Evolutionary conservation across 2,113 vertebrate genomes (phyloP).

Genomic region (Tympanuchus pallidicinctus): DNA sequence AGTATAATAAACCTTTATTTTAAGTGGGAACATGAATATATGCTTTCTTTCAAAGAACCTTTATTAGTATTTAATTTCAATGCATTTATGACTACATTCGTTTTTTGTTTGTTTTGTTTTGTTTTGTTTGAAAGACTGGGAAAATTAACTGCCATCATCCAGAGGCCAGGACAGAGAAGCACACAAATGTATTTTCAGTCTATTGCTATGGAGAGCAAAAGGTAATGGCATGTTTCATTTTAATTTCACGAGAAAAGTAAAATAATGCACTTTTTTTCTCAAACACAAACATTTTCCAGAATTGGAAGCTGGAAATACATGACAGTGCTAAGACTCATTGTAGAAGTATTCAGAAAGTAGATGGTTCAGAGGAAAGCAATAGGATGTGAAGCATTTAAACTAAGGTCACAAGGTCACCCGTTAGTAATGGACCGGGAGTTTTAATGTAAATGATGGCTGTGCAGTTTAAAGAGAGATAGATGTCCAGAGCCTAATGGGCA

Average conservation of each 20-base stretch:
- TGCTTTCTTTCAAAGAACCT: conserved; percentile 42
- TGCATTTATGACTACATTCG: conserved; percentile 52
- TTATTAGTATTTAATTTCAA: conserved; percentile 65
- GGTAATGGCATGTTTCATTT: conserved; percentile 8
- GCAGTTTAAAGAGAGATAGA: conserved; percentile 22
- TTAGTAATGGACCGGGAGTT: conserved; percentile 36
- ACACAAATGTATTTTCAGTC: background rate
- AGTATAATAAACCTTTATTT: conserved; percentile 54
- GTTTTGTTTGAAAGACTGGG: conserved; percentile 28
- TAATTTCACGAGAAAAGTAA: conserved; percentile 45
- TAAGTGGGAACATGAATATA: conserved; percentile 50
- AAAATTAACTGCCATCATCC: conserved; percentile 1
- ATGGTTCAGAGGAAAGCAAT: conserved; percentile 18
- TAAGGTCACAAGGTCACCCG: background rate
- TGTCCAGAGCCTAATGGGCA: conserved; percentile 5
- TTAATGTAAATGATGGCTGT: conserved; percentile 37
- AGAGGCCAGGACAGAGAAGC: background rate
- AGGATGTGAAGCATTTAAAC: conserved; percentile 45
- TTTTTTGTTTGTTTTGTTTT: background rate
- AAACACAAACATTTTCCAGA: conserved; percentile 23
- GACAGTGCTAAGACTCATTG: conserved; percentile 33
- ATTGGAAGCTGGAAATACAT: conserved; percentile 9
- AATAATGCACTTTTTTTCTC: conserved; percentile 31
- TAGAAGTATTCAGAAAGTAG: conserved; percentile 31
- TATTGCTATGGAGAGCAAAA: background rate